Evolutionary conservation across 1,140 invertebrate genomes (phyloP), one percentile per base, ranked within the genome.

Genomic region (Drosophila watanabei): DNA sequence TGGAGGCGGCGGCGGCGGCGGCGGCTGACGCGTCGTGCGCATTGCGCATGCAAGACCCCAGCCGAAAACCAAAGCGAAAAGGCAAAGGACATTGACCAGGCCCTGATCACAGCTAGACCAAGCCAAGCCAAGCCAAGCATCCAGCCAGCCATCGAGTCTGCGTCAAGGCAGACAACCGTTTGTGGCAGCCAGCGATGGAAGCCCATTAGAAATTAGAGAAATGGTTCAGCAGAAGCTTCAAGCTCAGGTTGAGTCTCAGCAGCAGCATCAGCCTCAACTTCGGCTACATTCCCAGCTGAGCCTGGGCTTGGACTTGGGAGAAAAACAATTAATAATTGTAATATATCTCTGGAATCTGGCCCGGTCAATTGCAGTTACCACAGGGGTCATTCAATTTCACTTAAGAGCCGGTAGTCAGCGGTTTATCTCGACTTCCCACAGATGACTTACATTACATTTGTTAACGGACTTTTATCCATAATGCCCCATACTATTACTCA

Each of bases 11-110:
- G 32, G 57, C 41, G 30, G 63, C 46, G 5, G 46, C 43, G 32
- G 57, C 41, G 16, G 30, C 66, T 90, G 86, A 89, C 85, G 85
- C 86, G 86, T 90, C 85, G 85, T 89, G 85, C 85, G 85, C 84
- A 89, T 68, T 80, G 84, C 84, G 85, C 85, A 88, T 88, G 85
- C 85, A 89, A 89, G 81, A 70, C 30, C 24, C 28, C 58, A 41
- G 18, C 76, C 66, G 54, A 70, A 69, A 70, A 69, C 43, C 70
- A 61, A 79, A 58, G 35, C 68, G 32, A 61, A 73, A 73, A 39
- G 62, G 69, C 66, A 77, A 83, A 88, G 84, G 84, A 88, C 84
- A 88, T 88, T 88, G 84, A 88, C 84, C 86, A 72, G 79, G 52
- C 62, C 73, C 45, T 18, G 49, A 52, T 52, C 49, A 18, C 49